Evolutionary conservation across 2,113 vertebrate genomes (phyloP), one percentile per base, ranked within the genome.

Genomic region (Craseonycteris thonglongyai): DNA sequence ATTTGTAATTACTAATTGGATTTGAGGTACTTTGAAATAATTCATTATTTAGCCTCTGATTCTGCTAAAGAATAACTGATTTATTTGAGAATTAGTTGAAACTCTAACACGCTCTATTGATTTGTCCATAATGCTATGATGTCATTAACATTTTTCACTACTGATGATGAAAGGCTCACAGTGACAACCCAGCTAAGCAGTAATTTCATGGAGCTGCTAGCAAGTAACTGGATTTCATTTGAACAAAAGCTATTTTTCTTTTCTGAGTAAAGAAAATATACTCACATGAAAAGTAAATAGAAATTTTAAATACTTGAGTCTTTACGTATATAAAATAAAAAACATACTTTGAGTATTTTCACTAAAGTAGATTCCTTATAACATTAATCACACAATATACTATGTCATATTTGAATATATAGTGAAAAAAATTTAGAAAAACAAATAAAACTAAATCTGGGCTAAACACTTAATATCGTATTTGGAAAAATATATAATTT

Each of bases 31-130:
- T 56, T 93, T 59, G 45, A 96, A 82, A 74, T 45, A 72, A 69
- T 74, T 94, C 56, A 30, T 82, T 93, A 54, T 88, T 75, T 80
- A 81, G 26, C 22, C 15, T 76, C 19, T 88, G 28, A 45, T n/a
- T 68, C 33, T 90, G 3, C 6, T 72, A 65, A 92, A 94, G 54
- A 78, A 90, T 68, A 69, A 42, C 40, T 90, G 49, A 78, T 63
- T 75, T 69, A 86, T 90, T 63, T 85, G 54, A 95, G 85, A 94
- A 80, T 80, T 54, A 54, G 24, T 9, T 63, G 78, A 75, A 93
- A 68, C 38, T 66, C 42, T 68, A 47, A 51, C 33, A 72, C 0
- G 1, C 6, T 89, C 65, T 87, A 68, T 33, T 83, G 83, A 93
- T 65, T 47, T 59, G 16, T 74, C 35, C 13, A 4, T 40, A 74